Base-by-base conservation (phyloP, 1,140 invertebrate species). In the Metaphire vulgaris region DNA sequence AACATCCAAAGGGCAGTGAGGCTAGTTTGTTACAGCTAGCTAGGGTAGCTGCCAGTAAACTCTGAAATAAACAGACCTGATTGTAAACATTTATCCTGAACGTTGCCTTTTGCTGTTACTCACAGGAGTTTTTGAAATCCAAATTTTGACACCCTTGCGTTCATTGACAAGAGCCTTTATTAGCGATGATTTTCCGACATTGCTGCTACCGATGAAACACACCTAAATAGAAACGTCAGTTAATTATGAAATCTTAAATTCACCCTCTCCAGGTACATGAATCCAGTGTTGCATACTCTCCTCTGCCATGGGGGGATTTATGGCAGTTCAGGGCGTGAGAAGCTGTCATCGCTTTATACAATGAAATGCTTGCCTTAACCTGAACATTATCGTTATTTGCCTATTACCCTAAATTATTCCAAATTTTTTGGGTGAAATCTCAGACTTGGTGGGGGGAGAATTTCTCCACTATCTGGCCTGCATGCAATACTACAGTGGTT, bases 121-220 rank as follows among this genome's bases (percentile, higher is more conserved):
- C 79, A 84, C 84, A 21, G 83, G 83, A 79, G 80, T 84, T 74
- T 79, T 81, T 2, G 83, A 82, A 0, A 80, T 77, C 68, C 73
- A 77, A 16, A 85, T 78, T 65, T 75, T 72, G 26, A 77, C 67
- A 75, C 81, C 79, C n/a, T 80, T 75, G 34, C 76, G 76, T 56
- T 81, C 68, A 31, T 69, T 41, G 73, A 85, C 81, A 64, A 85
- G 69, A 16, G 80, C 79, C 69, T 77, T 74, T 21, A 85, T 80
- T 68, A 85, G 79, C 26, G 82, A 83, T 6, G 83, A 83, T 74
- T 85, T 85, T 6, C 84, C 84, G 69, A 85, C 84, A 82, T 85
- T 85, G 76, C 83, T 85, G 65, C 81, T 76, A 0, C 84, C 84
- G 77, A 85, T 81, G 79, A 85, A 85, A 1, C 81, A 81, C 21